These are phyloP conservation scores for Columba livia DNA, from an alignment of 2,113 vertebrate genomes.

Conservation along the genomic window DNA sequence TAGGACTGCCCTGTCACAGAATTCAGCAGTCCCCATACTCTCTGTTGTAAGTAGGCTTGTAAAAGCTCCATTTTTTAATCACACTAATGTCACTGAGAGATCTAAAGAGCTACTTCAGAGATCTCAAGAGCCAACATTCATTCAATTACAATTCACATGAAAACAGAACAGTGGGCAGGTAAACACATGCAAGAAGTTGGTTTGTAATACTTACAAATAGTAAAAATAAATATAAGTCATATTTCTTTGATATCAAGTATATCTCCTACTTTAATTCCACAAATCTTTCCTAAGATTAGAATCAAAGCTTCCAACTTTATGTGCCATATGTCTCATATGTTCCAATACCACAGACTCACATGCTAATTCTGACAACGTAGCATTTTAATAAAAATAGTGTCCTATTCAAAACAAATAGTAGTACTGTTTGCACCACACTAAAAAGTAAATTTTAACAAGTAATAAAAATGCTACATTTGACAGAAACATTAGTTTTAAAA, in stretches of 20 bases:
- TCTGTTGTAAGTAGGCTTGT: background rate
- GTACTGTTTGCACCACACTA: background rate
- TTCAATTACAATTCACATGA: background rate
- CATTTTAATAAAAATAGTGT: background rate
- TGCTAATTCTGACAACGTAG: background rate
- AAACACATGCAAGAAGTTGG: background rate
- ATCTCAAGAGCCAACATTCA: background rate
- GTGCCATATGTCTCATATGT: background rate
- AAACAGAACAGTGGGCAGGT: background rate
- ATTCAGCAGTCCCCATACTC: background rate
- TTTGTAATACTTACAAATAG: background rate
- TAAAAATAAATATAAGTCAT: background rate
- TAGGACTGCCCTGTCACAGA: background rate
- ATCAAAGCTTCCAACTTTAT: background rate
- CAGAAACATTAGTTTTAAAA: background rate
- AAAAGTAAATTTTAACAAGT: background rate
- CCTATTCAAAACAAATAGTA: background rate
- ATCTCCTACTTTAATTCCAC: background rate
- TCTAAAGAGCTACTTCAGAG: background rate
- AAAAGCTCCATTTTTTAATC: background rate
- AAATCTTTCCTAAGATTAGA: background rate
- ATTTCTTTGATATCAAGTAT: background rate
- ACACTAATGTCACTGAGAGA: background rate
- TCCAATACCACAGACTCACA: background rate
- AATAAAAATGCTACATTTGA: background rate